Conservation (phyloP, 1,140 invertebrate species). For the Drosophila busckii region DNA sequence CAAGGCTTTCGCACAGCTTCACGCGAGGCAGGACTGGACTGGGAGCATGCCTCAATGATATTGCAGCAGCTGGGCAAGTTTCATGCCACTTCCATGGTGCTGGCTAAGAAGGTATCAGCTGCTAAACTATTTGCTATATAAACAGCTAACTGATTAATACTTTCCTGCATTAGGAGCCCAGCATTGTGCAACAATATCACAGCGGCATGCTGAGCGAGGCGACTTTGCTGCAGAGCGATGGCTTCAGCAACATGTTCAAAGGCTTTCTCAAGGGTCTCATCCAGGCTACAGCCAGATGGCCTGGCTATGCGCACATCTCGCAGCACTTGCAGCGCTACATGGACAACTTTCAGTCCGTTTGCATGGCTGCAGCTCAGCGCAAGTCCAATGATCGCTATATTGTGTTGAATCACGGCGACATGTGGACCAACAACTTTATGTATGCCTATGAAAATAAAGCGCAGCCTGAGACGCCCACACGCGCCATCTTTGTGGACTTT, state of each 20-base stretch:
- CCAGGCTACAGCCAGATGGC: constrained; percentile 36
- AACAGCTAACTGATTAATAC: no score
- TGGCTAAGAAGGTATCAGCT: constrained; percentile 49
- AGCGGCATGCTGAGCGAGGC: constrained; percentile 63
- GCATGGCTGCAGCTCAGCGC: constrained; percentile 51
- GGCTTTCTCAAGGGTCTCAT: constrained; percentile 60
- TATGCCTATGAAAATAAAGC: constrained; percentile 81
- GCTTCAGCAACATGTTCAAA: constrained; percentile 55
- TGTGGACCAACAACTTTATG: constrained; percentile 85
- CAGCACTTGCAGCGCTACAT: constrained; percentile 75
- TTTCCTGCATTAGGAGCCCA: no score
- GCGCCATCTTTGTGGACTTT: constrained; percentile 80
- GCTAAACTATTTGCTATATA: neutral
- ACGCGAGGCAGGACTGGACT: constrained; percentile 61
- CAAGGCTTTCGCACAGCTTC: constrained; percentile 62
- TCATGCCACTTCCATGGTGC: constrained; percentile 74
- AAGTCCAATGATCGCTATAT: constrained; percentile 55
- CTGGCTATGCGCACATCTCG: constrained; percentile 56
- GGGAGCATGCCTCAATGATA: constrained; percentile 54
- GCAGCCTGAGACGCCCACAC: constrained; percentile 74
- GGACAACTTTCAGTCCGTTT: constrained; percentile 78
- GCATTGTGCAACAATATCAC: constrained; percentile 44
- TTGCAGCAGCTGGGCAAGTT: constrained; percentile 62
- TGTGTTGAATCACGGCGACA: constrained; percentile 84
- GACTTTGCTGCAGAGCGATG: constrained; percentile 46